These are phyloP conservation scores for Eudasyphora cyanicolor DNA, from an alignment of 2,888 invertebrate genomes.

Conservation along the genomic window DNA sequence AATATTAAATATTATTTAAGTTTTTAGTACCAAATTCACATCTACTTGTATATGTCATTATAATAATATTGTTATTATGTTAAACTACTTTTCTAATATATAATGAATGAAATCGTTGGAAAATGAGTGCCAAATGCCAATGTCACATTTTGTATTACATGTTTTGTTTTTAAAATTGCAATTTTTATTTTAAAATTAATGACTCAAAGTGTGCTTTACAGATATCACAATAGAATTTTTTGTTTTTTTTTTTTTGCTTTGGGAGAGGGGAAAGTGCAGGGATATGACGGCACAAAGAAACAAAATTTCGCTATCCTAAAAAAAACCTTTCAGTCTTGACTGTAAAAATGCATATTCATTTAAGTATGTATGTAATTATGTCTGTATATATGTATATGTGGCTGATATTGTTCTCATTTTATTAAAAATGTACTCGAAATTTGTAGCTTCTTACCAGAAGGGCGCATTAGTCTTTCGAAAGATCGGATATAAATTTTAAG, in stretches of 20 bases:
- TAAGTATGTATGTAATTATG: conserved; percentile 34
- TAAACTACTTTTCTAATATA: conserved; percentile 16
- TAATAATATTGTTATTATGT: background rate
- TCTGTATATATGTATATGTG: conserved; percentile 25
- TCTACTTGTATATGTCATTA: conserved; percentile 3
- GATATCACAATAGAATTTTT: conserved; percentile 59
- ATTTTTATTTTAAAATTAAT: conserved; percentile 2
- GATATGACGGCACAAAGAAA: background rate
- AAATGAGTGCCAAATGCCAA: conserved; percentile 14
- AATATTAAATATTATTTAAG: conserved; percentile 31
- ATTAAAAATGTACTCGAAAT: too few species aligned
- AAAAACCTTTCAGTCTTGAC: conserved; percentile 59
- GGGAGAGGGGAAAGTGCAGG: background rate
- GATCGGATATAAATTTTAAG: too few species aligned
- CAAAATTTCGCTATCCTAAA: conserved; percentile 11
- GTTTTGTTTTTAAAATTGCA: conserved; percentile 20
- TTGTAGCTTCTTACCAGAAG: too few species aligned
- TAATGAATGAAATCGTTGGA: conserved; percentile 1
- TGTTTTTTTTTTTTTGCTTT: conserved; percentile 6
- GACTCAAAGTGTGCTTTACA: conserved; percentile 48
- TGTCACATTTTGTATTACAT: background rate
- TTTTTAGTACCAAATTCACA: conserved; percentile 31
- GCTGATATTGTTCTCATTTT: too few species aligned
- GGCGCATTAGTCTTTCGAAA: too few species aligned
- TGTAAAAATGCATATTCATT: conserved; percentile 14